Evolutionary conservation across 2,113 vertebrate genomes (phyloP).

Genomic region (Cettia cetti): DNA sequence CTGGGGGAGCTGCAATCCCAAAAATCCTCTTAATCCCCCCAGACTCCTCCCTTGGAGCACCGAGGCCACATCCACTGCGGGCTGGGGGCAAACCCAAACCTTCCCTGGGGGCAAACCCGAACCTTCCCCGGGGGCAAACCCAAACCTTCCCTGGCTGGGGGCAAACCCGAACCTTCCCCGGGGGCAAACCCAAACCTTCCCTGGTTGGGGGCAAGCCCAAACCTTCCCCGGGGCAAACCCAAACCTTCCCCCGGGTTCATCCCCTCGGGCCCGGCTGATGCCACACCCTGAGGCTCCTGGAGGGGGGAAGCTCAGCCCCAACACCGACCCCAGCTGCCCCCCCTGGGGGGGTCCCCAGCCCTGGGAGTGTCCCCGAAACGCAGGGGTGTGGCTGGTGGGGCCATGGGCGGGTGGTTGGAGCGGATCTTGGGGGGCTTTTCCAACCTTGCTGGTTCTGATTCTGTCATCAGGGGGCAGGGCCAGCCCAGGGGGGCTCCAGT

Average conservation of each 20-base stretch:
- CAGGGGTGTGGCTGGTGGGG: fast-evolving
- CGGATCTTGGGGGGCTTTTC: neutral
- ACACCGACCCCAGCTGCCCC: neutral
- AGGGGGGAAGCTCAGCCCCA: neutral
- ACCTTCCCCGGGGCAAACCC: no score
- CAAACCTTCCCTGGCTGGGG: no score
- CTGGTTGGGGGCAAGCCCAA: no score
- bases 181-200: neutral
- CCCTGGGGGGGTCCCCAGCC: neutral
- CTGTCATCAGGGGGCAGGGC: neutral
- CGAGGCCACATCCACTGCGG: neutral
- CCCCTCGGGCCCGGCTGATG: neutral
- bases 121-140: no score
- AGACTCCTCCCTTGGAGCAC: neutral
- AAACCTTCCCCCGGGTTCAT: neutral
- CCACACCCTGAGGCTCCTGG: neutral
- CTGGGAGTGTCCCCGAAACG: fast-evolving
- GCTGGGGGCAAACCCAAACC: neutral
- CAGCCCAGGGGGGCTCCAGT: no score
- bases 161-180: no score
- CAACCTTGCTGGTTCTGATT: fast-evolving
- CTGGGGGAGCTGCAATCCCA: neutral
- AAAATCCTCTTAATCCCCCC: neutral
- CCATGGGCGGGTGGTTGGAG: neutral
- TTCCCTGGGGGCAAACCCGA: no score